phyloP scores from a whole-genome alignment of 2,113 vertebrate genomes.

The Dasypus novemcinctus region DNA sequence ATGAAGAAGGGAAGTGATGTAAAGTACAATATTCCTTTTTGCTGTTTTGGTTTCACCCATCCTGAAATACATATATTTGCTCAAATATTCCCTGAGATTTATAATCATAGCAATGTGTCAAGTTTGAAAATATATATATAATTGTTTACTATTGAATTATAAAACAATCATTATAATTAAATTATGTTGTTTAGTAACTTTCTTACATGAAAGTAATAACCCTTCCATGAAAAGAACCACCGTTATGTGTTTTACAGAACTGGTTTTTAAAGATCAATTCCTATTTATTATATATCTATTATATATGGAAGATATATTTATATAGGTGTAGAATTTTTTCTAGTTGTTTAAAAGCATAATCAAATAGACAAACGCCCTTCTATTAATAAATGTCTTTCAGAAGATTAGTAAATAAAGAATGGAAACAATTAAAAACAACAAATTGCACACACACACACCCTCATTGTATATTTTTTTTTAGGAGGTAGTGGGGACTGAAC shows the following conservation, averaged over 20 bases:
- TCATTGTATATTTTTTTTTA: not conserved
- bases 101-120: not conserved
- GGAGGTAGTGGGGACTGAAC: too few species aligned
- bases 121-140: not conserved
- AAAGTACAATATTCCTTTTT: not conserved
- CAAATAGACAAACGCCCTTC: not conserved
- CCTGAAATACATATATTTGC: not conserved
- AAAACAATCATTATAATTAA: not conserved
- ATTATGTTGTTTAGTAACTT: conserved; percentile 21
- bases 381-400: conserved; percentile 58
- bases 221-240: conserved; percentile 21
- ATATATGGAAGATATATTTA: not conserved
- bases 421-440: conserved; percentile 52
- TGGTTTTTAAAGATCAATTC: not conserved
- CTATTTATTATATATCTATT: not conserved
- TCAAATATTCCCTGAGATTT: not conserved
- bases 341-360: conserved; percentile 58
- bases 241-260: conserved; percentile 26
- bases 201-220: conserved; percentile 38
- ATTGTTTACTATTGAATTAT: not conserved
- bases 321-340: conserved; percentile 28
- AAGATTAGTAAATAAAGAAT: conserved; percentile 49
- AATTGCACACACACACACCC: not conserved
- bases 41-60: not conserved
- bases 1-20: not conserved